Base-by-base conservation (phyloP, 2,797 vertebrate genomes). In the Decapterus maruadsi region DNA sequence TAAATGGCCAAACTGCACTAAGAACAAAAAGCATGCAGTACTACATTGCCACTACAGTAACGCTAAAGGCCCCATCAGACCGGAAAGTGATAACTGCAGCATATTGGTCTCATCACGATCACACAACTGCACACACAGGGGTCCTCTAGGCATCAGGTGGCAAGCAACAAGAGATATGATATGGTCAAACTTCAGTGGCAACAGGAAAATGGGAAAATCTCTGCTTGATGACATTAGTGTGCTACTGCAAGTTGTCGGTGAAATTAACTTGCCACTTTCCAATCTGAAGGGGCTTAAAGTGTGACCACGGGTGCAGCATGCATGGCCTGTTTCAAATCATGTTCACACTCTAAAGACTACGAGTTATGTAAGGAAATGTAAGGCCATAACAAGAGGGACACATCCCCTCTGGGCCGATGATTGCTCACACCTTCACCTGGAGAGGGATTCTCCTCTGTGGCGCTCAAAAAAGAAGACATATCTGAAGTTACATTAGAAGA, bases 281-380 rank as follows among this genome's bases (percentile, higher is more conserved):
- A 75, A 72, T 82, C 78, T 85, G 64, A 77, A 66, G 14, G 51
- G 75, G 55, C 62, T 46, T 57, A 6, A 68, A 48, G 61, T 69
- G 75, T 79, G 68, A 70, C 45, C 20, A 63, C n/a, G 68, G 16
- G 48, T 46, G 43, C 61, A 53, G 72, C 60, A 78, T 78, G 59
- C 72, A 78, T 14, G 29, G n/a, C 13, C 9, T 64, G 45, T 26
- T 17, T 54, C n/a, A 50, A 73, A 56, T 38, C 5, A 75, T 67
- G 34, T 50, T 59, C 9, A 66, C 22, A 66, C 8, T 53, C 38
- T 59, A 46, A 67, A 53, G 55, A 16, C 29, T 58, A 29, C 50
- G 46, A 63, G 65, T 42, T 31, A 68, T n/a, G 17, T 11, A 48
- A 12, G 2, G 45, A 38, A 38, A 57, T 48, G 50, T 45, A 2